Percentiles rank a stretch among this genome's conserved stretches.
Evolutionary conservation across 1,140 invertebrate species (phyloP).

Genomic region (Homarus americanus): DNA sequence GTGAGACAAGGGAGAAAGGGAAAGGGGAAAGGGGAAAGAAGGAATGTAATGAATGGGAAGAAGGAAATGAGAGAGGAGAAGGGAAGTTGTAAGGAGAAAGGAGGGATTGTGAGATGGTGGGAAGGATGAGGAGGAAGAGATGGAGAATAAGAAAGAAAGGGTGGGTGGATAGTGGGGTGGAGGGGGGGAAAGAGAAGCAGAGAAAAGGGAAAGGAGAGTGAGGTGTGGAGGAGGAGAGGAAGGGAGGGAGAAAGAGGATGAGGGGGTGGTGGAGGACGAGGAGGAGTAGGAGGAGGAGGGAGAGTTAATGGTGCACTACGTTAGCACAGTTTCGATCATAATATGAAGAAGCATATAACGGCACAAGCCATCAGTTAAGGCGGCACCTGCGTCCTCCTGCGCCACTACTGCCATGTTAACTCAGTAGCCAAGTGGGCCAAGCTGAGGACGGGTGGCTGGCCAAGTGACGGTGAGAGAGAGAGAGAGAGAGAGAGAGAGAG

Average conservation of each 20-base stretch:
- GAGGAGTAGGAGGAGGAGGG: no score
- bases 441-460: no score
- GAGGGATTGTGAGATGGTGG: no score
- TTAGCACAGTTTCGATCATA: not conserved
- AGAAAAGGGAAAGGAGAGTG: not conserved
- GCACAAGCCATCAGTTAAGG: not conserved
- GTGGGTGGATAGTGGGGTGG: not conserved
- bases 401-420: not conserved
- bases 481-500: conserved; percentile 3
- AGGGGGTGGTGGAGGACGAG: no score
- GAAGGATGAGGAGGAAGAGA: no score
- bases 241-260: not conserved
- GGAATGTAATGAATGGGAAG: no score
- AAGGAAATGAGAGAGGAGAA: no score
- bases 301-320: not conserved
- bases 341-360: not conserved
- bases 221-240: not conserved
- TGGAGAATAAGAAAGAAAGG: not conserved
- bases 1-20: no score
- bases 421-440: not conserved
- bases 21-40: no score
- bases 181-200: not conserved
- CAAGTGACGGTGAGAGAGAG: not conserved
- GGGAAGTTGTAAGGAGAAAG: no score
- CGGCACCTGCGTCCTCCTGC: not conserved